phyloP scores from a whole-genome alignment of 2,797 vertebrate species.

The Gobio occitaniae region DNA sequence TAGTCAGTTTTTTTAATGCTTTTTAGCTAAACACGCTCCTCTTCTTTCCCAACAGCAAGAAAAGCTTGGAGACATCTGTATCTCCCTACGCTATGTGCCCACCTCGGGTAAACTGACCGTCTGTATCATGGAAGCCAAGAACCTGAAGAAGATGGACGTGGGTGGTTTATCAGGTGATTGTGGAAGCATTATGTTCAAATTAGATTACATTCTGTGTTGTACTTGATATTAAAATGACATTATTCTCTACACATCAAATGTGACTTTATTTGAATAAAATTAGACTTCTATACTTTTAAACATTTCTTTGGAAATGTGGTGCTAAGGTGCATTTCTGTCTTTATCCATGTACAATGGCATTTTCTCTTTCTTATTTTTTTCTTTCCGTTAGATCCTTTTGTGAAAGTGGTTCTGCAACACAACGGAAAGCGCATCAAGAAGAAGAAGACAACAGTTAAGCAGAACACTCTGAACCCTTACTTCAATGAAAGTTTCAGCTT shows the following conservation, averaged over 20 bases:
- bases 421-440: constrained; percentile 89
- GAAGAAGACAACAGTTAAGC: constrained; percentile 93
- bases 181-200: not conserved
- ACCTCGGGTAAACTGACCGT: constrained; percentile 89
- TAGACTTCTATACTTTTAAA: not conserved
- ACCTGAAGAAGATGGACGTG: constrained; percentile 93
- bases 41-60: constrained; percentile 78
- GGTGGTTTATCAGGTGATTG: constrained; percentile 87
- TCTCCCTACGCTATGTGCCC: constrained; percentile 91
- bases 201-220: not conserved
- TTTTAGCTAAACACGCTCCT: not conserved
- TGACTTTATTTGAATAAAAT: not conserved
- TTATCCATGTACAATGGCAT: not conserved
- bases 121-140: constrained; percentile 90
- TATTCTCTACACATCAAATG: not conserved
- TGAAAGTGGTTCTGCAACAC: constrained; percentile 90
- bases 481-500: constrained; percentile 95
- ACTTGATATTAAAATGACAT: not conserved
- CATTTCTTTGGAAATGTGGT: not conserved
- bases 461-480: constrained; percentile 92
- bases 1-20: not conserved
- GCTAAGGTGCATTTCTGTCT: not conserved
- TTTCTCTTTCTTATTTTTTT: not conserved
- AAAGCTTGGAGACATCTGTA: constrained; percentile 90
- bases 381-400: constrained; percentile 83